These are phyloP conservation scores for Aplocera efformata DNA, from an alignment of 2,888 invertebrate genomes.

Conservation along the genomic window DNA sequence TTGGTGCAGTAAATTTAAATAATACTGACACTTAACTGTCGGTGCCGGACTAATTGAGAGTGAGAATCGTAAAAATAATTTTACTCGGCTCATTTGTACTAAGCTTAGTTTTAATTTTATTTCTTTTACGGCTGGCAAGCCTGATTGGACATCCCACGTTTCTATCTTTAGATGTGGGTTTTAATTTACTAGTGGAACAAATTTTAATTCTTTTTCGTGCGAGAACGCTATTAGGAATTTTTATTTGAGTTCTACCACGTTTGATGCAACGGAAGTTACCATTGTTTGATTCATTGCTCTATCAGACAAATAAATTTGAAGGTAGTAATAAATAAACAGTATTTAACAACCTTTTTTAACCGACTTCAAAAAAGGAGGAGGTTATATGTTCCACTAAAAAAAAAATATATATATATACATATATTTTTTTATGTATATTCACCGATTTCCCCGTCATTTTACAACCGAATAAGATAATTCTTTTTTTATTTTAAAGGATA, in stretches of 20 bases:
- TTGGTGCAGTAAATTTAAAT: conserved; percentile 79
- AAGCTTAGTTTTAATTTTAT: conserved; percentile 70
- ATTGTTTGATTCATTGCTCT: conserved; percentile 31
- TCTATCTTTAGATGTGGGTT: conserved; percentile 47
- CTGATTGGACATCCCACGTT: conserved; percentile 60
- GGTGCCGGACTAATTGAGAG: conserved; percentile 74
- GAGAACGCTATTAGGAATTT: conserved; percentile 36
- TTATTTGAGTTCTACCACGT: conserved; percentile 38
- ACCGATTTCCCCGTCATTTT: no score
- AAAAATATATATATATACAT: no score
- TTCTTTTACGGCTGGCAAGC: conserved; percentile 58
- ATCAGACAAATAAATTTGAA: conserved; percentile 22
- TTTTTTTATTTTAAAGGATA: no score
- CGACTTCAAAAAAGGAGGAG: no score
- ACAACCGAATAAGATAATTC: no score
- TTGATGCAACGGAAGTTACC: conserved; percentile 32
- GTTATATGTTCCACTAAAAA: no score
- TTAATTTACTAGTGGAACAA: conserved; percentile 56
- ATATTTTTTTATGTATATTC: no score
- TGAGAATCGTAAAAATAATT: conserved; percentile 79
- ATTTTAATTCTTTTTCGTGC: conserved; percentile 44
- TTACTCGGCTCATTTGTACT: conserved; percentile 75
- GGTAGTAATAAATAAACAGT: neutral
- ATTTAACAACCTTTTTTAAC: no score
- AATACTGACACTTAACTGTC: conserved; percentile 76